A percentile compares a stretch with the other conserved stretches of the same genome.
These are phyloP conservation scores for Actinemys pallida DNA, from an alignment of 2,113 vertebrate genomes.

Conservation along the genomic window DNA sequence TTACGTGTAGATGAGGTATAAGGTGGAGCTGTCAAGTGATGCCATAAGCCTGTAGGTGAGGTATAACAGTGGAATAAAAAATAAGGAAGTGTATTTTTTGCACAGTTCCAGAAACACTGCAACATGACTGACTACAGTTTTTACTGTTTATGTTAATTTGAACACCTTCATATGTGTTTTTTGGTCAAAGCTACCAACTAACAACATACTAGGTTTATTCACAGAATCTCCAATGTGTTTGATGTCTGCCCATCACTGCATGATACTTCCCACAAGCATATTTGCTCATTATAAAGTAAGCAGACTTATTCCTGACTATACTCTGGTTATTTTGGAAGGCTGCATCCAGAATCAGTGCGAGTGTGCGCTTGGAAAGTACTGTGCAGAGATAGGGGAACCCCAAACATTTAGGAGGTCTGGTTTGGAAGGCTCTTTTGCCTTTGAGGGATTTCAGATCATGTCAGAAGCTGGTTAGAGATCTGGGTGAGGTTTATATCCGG, in stretches of 20 bases:
- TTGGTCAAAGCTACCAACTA: slow-evolving; percentile 51
- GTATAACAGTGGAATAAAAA: too few species aligned
- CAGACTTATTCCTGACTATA: slow-evolving; percentile 65
- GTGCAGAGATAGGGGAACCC: slow-evolving; percentile 74
- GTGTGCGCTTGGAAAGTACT: slow-evolving; percentile 74
- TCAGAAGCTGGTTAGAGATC: slow-evolving; percentile 70
- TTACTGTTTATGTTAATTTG: too few species aligned
- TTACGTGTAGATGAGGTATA: too few species aligned
- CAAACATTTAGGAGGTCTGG: slow-evolving; percentile 75
- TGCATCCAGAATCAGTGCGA: slow-evolving; percentile 72
- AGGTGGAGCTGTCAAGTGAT: too few species aligned
- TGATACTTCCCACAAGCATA: slow-evolving; percentile 70
- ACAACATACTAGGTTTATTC: background rate
- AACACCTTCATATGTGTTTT: background rate
- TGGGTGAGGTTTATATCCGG: slow-evolving; percentile 71
- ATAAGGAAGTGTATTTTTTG: too few species aligned
- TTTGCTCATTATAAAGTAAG: slow-evolving; percentile 70
- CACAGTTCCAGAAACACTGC: too few species aligned
- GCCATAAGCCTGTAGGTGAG: too few species aligned
- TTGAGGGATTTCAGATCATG: slow-evolving; percentile 71
- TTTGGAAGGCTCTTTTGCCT: slow-evolving; percentile 74
- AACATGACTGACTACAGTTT: too few species aligned
- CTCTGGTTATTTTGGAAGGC: slow-evolving; percentile 63
- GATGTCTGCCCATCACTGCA: slow-evolving; percentile 67
- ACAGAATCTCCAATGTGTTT: slow-evolving; percentile 61